A percentile compares a stretch with the other conserved stretches of the same genome.
Conservation (phyloP, 64 coral and sea anemone species). For the Exaiptasia diaphana region DNA sequence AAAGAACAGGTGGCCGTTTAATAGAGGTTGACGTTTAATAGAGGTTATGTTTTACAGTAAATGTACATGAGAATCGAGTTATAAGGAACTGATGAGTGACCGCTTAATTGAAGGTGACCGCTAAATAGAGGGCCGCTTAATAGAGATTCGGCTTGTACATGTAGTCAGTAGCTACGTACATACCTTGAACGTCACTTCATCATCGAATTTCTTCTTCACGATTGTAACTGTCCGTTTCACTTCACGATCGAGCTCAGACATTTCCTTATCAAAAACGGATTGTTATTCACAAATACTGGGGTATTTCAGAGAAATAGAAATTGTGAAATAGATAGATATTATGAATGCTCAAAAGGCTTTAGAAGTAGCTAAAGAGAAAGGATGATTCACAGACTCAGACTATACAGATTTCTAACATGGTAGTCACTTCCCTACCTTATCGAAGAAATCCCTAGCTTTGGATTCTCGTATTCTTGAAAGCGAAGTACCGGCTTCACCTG, state of each 20-base stretch:
- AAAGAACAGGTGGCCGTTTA: no score
- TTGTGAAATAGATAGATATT: no score
- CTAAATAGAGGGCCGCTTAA: no score
- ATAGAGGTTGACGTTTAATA: no score
- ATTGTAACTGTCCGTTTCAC: slow-evolving; percentile 55
- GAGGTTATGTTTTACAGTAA: no score
- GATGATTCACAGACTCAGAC: not conserved
- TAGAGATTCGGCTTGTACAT: no score
- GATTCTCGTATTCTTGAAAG: slow-evolving; percentile 80
- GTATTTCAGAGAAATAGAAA: not conserved
- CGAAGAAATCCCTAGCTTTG: slow-evolving; percentile 65
- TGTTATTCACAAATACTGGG: not conserved
- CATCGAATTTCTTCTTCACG: slow-evolving; percentile 68
- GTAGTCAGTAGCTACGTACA: not conserved
- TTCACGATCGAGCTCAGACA: slow-evolving; percentile 56
- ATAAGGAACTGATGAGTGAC: no score
- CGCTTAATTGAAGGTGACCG: no score
- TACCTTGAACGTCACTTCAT: slow-evolving; percentile 90
- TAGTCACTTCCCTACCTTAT: slow-evolving; percentile 55
- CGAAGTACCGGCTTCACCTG: slow-evolving; percentile 62
- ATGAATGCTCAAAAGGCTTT: no score
- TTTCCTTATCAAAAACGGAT: slow-evolving; percentile 12
- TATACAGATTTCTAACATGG: not conserved
- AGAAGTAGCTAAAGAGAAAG: not conserved
- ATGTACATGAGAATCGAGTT: no score